These are phyloP conservation scores for Parasteatoda tepidariorum DNA, from an alignment of 1,140 invertebrate genomes.

Conservation along the genomic window DNA sequence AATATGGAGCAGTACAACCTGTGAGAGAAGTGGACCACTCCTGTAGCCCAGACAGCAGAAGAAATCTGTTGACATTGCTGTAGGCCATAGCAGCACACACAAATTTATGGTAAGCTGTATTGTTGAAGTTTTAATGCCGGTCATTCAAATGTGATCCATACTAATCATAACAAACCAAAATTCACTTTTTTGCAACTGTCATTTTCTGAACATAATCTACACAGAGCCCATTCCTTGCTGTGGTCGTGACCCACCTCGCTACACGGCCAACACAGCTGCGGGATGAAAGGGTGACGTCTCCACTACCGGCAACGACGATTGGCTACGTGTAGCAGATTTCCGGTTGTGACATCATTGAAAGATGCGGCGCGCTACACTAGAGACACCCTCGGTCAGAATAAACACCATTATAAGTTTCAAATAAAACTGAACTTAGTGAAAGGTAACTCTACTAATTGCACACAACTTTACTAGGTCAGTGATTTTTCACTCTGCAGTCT, in stretches of 20 bases:
- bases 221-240: not conserved
- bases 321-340: conserved; percentile 5
- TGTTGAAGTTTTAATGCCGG: not conserved
- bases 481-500: too few species aligned
- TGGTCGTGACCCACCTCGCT: conserved; percentile 1
- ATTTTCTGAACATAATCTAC: not conserved
- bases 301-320: conserved; percentile 1
- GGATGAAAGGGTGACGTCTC: conserved; percentile 25
- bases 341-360: conserved; percentile 35
- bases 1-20: conserved; percentile 34
- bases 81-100: not conserved
- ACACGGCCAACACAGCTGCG: conserved; percentile 37
- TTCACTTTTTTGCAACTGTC: not conserved
- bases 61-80: conserved; percentile 3
- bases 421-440: too few species aligned
- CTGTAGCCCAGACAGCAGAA: conserved; percentile 41
- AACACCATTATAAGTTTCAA: not conserved
- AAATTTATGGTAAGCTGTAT: not conserved
- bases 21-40: conserved; percentile 46
- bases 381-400: conserved; percentile 15
- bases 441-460: too few species aligned
- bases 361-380: conserved; percentile 26
- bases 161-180: not conserved
- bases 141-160: not conserved
- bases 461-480: too few species aligned